Evolutionary conservation across 1,140 invertebrate genomes (phyloP).

Genomic region (Brachionus paranguensis): DNA sequence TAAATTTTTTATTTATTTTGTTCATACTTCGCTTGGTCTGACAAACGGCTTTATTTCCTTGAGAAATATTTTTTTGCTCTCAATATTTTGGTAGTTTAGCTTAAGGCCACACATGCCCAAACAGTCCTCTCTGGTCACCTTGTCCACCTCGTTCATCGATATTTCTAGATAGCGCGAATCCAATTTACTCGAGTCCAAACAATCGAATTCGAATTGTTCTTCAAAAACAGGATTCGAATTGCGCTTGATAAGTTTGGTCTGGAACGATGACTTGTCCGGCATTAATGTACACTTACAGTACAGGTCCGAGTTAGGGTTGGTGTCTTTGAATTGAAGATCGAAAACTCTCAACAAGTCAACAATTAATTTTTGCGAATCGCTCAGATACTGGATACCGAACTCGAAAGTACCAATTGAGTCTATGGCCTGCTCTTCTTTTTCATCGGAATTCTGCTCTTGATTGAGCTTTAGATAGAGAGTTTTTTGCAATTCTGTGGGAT

Average conservation of each 20-base stretch:
- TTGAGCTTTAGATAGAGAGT: slow-evolving; percentile 30
- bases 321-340: slow-evolving; percentile 29
- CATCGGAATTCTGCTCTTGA: neutral
- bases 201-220: slow-evolving; percentile 54
- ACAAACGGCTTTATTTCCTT: slow-evolving; percentile 47
- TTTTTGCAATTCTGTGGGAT: slow-evolving; percentile 35
- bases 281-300: slow-evolving; percentile 24
- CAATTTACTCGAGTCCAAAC: slow-evolving; percentile 44
- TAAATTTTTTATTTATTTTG: neutral
- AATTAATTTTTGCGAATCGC: slow-evolving; percentile 23
- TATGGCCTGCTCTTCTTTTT: neutral
- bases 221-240: slow-evolving; percentile 61
- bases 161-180: slow-evolving; percentile 48
- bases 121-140: slow-evolving; percentile 51
- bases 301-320: neutral
- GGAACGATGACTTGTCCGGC: slow-evolving; percentile 39
- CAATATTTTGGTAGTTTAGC: slow-evolving; percentile 47
- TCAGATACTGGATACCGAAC: slow-evolving; percentile 24
- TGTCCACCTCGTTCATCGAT: slow-evolving; percentile 49
- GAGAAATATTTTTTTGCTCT: slow-evolving; percentile 48
- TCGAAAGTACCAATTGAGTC: slow-evolving; percentile 27
- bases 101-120: slow-evolving; percentile 49
- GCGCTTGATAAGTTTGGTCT: slow-evolving; percentile 59
- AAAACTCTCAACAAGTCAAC: slow-evolving; percentile 21
- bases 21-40: slow-evolving; percentile 45